Conservation (phyloP, 2,113 vertebrate species). For the Pelmatolapia mariae region DNA sequence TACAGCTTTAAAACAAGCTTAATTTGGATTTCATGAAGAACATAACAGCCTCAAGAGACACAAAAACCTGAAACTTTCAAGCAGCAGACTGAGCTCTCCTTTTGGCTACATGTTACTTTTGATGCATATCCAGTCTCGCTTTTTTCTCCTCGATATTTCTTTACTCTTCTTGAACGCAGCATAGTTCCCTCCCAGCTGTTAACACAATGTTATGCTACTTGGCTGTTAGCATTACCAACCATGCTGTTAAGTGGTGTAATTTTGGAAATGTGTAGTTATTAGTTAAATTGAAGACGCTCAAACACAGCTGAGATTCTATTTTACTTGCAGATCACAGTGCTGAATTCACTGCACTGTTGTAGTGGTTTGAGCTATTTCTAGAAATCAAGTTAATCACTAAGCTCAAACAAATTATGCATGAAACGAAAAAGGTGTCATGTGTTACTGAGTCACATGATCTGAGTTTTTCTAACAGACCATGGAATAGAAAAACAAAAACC, state of each 20-base stretch:
- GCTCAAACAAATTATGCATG: not conserved
- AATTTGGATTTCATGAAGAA: not conserved
- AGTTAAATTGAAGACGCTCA: accelerated
- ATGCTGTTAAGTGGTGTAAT: not conserved
- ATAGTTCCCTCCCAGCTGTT: not conserved
- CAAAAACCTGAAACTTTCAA: not conserved
- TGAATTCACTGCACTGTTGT: not conserved
- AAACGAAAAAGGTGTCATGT: not conserved
- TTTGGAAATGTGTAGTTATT: not conserved
- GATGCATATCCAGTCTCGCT: not conserved
- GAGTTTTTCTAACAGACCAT: not conserved
- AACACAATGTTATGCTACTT: not conserved
- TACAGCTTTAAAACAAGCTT: not conserved
- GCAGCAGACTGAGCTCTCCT: not conserved
- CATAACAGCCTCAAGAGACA: not conserved
- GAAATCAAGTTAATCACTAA: not conserved
- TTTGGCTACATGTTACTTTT: not conserved
- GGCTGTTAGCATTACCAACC: not conserved
- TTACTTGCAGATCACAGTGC: not conserved
- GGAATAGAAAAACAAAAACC: not conserved
- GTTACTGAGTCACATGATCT: not conserved
- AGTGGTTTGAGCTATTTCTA: not conserved
- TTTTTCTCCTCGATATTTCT: not conserved
- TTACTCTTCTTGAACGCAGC: not conserved
- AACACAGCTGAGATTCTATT: not conserved